Percentiles rank a stretch among this genome's conserved stretches.
phyloP scores from a whole-genome alignment of 2,797 vertebrate genomes.

The Helarctos malayanus region DNA sequence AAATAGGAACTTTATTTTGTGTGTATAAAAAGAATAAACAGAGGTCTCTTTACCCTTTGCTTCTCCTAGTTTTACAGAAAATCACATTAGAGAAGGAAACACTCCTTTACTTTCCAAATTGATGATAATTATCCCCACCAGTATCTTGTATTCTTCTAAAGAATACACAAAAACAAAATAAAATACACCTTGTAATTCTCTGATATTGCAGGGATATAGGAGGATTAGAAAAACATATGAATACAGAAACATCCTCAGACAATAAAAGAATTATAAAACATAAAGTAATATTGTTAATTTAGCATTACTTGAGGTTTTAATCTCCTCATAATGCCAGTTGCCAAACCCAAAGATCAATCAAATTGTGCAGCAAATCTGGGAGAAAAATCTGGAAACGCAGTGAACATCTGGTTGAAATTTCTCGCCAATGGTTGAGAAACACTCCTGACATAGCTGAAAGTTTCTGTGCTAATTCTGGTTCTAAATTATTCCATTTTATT shows the following conservation, averaged over 20 bases:
- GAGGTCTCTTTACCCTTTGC: neutral
- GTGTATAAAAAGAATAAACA: neutral
- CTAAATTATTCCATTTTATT: neutral
- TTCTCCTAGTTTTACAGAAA: neutral
- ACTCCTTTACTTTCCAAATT: neutral
- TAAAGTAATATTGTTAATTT: neutral
- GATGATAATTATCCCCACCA: neutral
- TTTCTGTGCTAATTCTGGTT: neutral
- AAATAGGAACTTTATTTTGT: neutral
- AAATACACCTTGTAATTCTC: neutral
- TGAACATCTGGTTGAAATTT: conserved; percentile 58
- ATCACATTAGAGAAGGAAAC: neutral
- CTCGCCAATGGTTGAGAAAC: neutral
- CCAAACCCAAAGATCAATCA: neutral
- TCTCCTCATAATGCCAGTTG: neutral
- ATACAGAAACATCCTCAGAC: neutral
- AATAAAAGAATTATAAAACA: neutral
- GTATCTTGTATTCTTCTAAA: neutral
- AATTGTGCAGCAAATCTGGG: neutral
- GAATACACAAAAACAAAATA: neutral
- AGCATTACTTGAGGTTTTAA: neutral
- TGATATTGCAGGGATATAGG: neutral
- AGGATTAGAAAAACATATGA: neutral
- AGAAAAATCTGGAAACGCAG: neutral
- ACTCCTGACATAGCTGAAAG: neutral